Evolutionary conservation across 2,797 vertebrate species (phyloP).

Genomic region (Chaunax sp.): DNA sequence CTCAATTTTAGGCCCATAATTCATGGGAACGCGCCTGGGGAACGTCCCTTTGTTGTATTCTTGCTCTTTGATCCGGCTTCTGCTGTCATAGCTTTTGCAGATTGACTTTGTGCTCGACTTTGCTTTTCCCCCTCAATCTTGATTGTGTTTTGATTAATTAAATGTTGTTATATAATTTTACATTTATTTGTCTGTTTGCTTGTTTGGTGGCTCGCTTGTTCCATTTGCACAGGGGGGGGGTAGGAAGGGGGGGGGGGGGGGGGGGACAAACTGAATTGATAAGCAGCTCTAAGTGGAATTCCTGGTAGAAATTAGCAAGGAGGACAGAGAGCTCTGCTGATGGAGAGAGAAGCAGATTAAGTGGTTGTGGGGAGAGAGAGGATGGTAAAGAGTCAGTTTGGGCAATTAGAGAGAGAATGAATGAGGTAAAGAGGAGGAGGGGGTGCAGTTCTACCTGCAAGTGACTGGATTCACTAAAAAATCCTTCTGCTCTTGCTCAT

Average conservation of each 20-base stretch:
- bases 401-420: slow-evolving; percentile 24
- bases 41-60: slow-evolving; percentile 25
- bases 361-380: slow-evolving; percentile 13
- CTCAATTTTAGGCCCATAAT: slow-evolving; percentile 58
- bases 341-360: slow-evolving; percentile 38
- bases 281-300: slow-evolving; percentile 33
- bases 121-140: slow-evolving; percentile 6
- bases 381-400: slow-evolving; percentile 10
- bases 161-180: slow-evolving; percentile 49
- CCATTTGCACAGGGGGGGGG: slow-evolving; percentile 24
- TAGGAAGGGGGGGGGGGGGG: fast-evolving
- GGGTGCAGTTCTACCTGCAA: slow-evolving; percentile 30
- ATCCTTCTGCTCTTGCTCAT: slow-evolving; percentile 10
- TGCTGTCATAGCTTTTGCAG: slow-evolving; percentile 2
- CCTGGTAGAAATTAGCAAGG: slow-evolving; percentile 45
- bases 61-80: slow-evolving; percentile 24
- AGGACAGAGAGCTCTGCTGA: slow-evolving; percentile 30
- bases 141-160: slow-evolving; percentile 61
- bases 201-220: slow-evolving; percentile 19
- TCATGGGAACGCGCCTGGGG: slow-evolving; percentile 52
- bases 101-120: slow-evolving; percentile 69
- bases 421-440: slow-evolving; percentile 20
- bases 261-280: slow-evolving; percentile 33
- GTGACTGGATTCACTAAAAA: slow-evolving; percentile 25
- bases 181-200: slow-evolving; percentile 51